Base-by-base conservation (phyloP, 1,140 invertebrate species). In the Planococcus citri region DNA sequence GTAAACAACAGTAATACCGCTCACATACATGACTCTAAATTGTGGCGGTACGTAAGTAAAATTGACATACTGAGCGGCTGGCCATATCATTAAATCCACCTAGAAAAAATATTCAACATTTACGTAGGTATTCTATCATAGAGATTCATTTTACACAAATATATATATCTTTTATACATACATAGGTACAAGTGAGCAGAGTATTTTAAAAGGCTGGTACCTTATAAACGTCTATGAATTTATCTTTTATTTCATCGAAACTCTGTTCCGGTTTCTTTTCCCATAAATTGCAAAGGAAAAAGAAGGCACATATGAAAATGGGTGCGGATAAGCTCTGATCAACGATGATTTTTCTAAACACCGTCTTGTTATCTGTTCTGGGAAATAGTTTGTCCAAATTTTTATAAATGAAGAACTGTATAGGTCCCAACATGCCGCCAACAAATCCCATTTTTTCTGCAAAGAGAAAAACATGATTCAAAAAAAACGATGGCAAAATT, bases 21-120 rank as follows among this genome's bases (percentile, higher is more conserved):
- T 91, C 14, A 90, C 86, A 74, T 90, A 93, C 41, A 91, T 77
- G n/a, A 92, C 89, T 74, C 90, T 83, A 78, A 89, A 93, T 72
- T 83, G 82, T 9, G 85, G 78, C 27, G 88, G 86, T 71, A 93
- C 75, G 73, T 84, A 87, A 64, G 86, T 83, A 76, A 93, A 93
- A 77, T 93, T 93, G 0, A 92, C 73, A 72, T 85, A 84, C 76
- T 93, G 91, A 4, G 86, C 83, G 17, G 88, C 89, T 22, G 89
- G 88, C 88, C 90, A 93, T 57, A 90, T 83, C 67, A 84, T 78
- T 80, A 88, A 90, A 75, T 92, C 89, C 71, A 85, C 82, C 85
- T 88, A 76, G 71, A 80, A 79, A 9, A 3, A 51, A 6, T 9
- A 9, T n/a, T n/a, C n/a, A n/a, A 51, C 2, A 33, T 33, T 33